phyloP scores from a whole-genome alignment of 2,113 vertebrate genomes.

The Nannospalax galili region DNA sequence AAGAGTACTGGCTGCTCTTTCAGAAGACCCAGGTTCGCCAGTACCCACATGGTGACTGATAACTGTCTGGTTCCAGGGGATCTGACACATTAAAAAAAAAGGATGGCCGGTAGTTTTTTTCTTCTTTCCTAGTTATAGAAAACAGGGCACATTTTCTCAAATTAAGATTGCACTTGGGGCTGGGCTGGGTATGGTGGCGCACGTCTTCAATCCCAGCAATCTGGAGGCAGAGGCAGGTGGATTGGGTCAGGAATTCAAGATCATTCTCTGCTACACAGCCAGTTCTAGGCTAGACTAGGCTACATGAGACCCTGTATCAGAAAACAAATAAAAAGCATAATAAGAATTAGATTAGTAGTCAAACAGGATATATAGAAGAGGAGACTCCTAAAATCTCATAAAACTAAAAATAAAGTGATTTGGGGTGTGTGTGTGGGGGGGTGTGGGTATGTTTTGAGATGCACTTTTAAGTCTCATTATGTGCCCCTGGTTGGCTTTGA shows the following conservation, averaged over 20 bases:
- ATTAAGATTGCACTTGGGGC: not conserved
- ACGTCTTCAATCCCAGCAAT: too few species aligned
- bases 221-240: too few species aligned
- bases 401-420: not conserved
- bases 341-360: slow-evolving; percentile 11
- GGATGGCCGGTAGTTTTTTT: not conserved
- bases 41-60: too few species aligned
- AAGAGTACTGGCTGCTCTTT: too few species aligned
- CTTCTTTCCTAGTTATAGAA: not conserved
- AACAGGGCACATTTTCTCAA: not conserved
- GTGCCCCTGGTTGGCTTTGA: not conserved
- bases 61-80: too few species aligned
- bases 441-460: too few species aligned
- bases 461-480: too few species aligned
- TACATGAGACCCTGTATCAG: not conserved
- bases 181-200: too few species aligned
- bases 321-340: not conserved
- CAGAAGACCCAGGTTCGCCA: too few species aligned
- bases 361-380: not conserved
- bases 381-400: slow-evolving; percentile 26
- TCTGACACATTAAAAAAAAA: too few species aligned
- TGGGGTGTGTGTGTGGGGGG: too few species aligned
- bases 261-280: not conserved
- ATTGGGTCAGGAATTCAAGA: not conserved
- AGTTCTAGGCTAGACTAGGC: too few species aligned